Evolutionary conservation across 1,140 invertebrate genomes (phyloP).

Genomic region (Ostrea denselamellosa): DNA sequence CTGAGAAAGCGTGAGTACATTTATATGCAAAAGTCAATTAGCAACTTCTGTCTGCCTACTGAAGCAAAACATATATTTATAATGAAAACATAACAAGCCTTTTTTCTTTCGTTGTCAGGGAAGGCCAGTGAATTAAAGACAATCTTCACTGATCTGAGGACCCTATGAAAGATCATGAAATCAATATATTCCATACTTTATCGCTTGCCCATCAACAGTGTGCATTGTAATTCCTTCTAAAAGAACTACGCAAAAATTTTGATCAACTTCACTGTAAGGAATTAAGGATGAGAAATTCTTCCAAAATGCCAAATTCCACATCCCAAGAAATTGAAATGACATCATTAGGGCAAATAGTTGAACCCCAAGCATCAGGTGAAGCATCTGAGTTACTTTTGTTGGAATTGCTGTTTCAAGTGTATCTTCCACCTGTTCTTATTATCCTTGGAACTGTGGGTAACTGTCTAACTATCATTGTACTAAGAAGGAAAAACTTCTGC

Average conservation of each 20-base stretch:
- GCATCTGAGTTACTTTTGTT: background rate
- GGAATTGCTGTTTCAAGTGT: constrained; percentile 26
- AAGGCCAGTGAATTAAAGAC: background rate
- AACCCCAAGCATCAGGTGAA: background rate
- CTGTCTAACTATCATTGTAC: constrained; percentile 68
- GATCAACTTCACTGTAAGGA: background rate
- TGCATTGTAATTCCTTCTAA: background rate
- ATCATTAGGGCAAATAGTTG: background rate
- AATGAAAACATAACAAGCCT: background rate
- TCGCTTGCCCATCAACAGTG: background rate
- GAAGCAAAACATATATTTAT: background rate
- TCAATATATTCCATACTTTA: background rate
- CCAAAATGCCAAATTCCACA: background rate
- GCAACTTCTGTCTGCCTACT: background rate
- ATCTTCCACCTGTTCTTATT: constrained; percentile 70
- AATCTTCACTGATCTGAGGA: background rate
- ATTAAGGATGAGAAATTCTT: background rate
- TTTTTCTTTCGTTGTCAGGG: background rate
- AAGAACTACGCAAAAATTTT: background rate
- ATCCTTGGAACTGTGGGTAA: constrained; percentile 73
- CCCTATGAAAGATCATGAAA: background rate
- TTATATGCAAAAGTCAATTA: background rate
- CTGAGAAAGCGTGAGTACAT: background rate
- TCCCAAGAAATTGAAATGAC: background rate
- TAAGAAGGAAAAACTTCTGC: constrained; percentile 67